Evolutionary conservation across 2,113 vertebrate genomes (phyloP).

Genomic region (Balaenoptera acutorostrata): DNA sequence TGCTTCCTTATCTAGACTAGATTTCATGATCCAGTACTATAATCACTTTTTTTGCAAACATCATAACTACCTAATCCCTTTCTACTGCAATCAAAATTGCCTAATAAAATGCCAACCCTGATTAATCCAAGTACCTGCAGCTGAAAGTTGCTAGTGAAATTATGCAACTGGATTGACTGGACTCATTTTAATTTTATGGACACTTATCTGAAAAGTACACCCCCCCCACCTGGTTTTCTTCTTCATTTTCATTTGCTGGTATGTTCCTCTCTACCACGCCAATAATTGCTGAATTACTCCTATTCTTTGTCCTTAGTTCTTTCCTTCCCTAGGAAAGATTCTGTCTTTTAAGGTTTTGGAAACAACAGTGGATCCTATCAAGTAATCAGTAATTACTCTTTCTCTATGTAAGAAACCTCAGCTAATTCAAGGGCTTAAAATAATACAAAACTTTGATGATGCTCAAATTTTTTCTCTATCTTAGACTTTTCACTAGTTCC

Average conservation of each 20-base stretch:
- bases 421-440: neutral
- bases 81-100: neutral
- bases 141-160: neutral
- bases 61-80: neutral
- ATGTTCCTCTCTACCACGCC: neutral
- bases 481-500: neutral
- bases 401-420: neutral
- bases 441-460: neutral
- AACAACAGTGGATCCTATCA: no score
- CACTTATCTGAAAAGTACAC: neutral
- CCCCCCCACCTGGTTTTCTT: neutral
- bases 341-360: no score
- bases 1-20: neutral
- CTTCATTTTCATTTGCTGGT: neutral
- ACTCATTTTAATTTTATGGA: neutral
- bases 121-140: neutral
- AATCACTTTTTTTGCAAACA: neutral
- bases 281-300: neutral
- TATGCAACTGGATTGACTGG: neutral
- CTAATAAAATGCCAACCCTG: neutral
- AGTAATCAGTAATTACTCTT: neutral
- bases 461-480: neutral
- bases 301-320: neutral
- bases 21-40: neutral
- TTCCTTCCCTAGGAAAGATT: neutral